phyloP scores from a whole-genome alignment of 2,888 invertebrate species.

The Caenorhabditis drosophilae region DNA sequence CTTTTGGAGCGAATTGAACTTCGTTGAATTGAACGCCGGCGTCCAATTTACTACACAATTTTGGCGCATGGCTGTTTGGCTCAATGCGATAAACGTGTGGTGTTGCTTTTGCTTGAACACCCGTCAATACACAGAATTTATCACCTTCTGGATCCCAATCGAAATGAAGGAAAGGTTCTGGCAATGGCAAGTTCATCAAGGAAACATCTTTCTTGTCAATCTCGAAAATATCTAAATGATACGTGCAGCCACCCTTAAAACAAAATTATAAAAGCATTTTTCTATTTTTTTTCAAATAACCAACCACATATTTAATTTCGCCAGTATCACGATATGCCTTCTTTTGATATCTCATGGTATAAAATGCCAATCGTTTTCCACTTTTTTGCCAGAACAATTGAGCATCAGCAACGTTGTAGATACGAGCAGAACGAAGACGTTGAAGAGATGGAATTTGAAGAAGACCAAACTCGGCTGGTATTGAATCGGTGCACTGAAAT shows the following conservation, averaged over 20 bases:
- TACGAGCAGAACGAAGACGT: constrained; percentile 71
- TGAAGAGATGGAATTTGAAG: constrained; percentile 56
- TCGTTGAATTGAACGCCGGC: constrained; percentile 63
- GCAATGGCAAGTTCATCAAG: constrained; percentile 94
- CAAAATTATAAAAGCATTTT: too few species aligned
- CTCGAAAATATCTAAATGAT: constrained; percentile 98
- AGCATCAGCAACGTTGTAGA: constrained; percentile 94
- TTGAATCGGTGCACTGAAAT: constrained; percentile 34
- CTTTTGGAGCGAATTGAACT: constrained; percentile 72
- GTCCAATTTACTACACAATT: constrained; percentile 61
- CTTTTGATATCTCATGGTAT: constrained; percentile 82
- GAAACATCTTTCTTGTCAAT: constrained; percentile 87
- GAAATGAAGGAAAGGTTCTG: constrained; percentile 80
- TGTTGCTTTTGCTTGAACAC: constrained; percentile 71
- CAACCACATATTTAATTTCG: constrained; percentile 86
- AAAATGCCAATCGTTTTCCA: constrained; percentile 95
- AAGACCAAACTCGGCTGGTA: constrained; percentile 66
- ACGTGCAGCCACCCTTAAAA: constrained; percentile 81
- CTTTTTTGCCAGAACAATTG: constrained; percentile 91
- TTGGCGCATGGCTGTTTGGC: constrained; percentile 58
- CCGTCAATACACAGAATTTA: constrained; percentile 95
- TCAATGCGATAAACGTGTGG: constrained; percentile 64
- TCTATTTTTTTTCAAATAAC: constrained; percentile 45
- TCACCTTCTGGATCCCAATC: constrained; percentile 97
- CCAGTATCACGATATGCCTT: constrained; percentile 83